Conservation (phyloP, 2,888 invertebrate species). For the Pseudococcus viburni region DNA sequence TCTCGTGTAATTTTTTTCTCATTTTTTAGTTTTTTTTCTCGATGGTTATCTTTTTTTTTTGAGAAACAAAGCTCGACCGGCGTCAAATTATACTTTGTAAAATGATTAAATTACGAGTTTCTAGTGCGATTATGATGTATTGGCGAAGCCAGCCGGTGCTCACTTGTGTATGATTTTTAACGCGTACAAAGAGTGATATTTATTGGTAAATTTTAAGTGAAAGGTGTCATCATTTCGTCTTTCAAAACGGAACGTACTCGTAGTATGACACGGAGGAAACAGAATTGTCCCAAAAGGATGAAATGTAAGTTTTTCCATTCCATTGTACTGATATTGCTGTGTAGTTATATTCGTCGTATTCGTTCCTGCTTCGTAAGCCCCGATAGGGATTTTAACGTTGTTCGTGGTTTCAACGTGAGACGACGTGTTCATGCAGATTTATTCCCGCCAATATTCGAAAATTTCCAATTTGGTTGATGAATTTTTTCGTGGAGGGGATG, state of each 20-base stretch:
- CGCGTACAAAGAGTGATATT: constrained; percentile 50
- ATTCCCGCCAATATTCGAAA: neutral
- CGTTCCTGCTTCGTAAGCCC: neutral
- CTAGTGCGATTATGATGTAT: constrained; percentile 45
- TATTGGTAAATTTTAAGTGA: constrained; percentile 54
- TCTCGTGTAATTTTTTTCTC: neutral
- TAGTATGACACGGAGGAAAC: constrained; percentile 74
- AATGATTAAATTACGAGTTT: constrained; percentile 38
- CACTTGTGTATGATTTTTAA: constrained; percentile 54
- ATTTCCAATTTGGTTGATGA: neutral
- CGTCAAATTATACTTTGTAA: neutral
- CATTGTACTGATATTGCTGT: neutral
- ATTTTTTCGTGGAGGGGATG: neutral
- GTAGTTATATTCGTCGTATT: neutral
- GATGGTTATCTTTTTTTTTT: constrained; percentile 12
- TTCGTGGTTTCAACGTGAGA: constrained; percentile 43
- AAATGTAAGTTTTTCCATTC: constrained; percentile 71
- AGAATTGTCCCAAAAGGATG: constrained; percentile 75
- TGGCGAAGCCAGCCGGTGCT: neutral
- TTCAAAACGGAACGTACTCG: constrained; percentile 66
- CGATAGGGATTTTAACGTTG: constrained; percentile 63
- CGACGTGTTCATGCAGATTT: neutral
- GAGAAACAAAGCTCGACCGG: neutral
- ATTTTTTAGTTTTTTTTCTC: neutral
- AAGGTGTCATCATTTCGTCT: constrained; percentile 66